A percentile compares a stretch with the other conserved stretches of the same genome.
Evolutionary conservation across 1,140 invertebrate genomes (phyloP).

Genomic region (Leptestheria dahalacensis): DNA sequence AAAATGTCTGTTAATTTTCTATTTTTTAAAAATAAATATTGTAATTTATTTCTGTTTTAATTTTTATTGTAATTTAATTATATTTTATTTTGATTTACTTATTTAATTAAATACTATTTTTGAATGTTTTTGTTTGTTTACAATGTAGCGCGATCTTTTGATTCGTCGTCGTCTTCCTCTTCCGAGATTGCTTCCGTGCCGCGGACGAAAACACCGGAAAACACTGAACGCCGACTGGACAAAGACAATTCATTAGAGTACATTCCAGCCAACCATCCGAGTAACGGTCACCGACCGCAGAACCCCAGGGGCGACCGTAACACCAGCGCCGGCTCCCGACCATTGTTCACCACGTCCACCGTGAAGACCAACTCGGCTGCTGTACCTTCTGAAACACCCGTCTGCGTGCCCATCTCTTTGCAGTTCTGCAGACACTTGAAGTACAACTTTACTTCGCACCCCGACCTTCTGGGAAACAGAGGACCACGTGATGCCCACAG

Average conservation of each 20-base stretch:
- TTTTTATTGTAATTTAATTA: background rate
- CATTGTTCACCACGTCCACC: background rate
- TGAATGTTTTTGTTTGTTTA: too few species aligned
- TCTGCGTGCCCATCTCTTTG: slow-evolving; percentile 47
- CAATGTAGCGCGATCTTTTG: background rate
- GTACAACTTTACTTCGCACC: slow-evolving; percentile 68
- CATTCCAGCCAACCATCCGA: background rate
- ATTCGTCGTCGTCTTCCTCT: background rate
- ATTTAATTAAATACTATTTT: background rate
- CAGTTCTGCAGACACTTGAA: slow-evolving; percentile 49
- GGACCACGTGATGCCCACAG: slow-evolving; percentile 48
- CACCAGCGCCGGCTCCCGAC: background rate
- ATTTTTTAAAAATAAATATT: background rate
- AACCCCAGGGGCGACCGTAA: background rate
- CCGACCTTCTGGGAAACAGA: slow-evolving; percentile 52
- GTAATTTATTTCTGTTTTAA: background rate
- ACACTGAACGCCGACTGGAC: background rate
- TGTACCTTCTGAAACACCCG: slow-evolving; percentile 34
- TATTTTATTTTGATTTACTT: background rate
- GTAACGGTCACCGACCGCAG: background rate
- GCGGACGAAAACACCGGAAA: slow-evolving; percentile 40
- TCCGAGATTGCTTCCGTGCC: background rate
- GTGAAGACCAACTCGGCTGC: background rate
- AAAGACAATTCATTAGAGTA: background rate
- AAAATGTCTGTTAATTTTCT: background rate